A percentile compares a stretch with the other conserved stretches of the same genome.
Evolutionary conservation across 2,888 invertebrate genomes (phyloP).

Genomic region (Philonicus albiceps): DNA sequence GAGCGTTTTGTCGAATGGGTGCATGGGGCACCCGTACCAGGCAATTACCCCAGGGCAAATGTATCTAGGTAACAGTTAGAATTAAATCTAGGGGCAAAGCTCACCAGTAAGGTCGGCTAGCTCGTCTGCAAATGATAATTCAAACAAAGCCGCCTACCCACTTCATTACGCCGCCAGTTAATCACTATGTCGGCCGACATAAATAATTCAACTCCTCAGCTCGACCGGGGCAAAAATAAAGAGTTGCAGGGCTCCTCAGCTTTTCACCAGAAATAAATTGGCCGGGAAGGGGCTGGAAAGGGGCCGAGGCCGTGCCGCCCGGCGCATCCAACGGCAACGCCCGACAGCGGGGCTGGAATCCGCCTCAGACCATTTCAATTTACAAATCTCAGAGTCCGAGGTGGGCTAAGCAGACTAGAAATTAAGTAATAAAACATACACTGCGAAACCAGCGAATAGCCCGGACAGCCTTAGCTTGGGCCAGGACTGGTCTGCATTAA

Average conservation of each 20-base stretch:
- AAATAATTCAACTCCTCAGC: conserved; percentile 32
- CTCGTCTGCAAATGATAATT: conserved; percentile 16
- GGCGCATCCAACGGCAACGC: not conserved
- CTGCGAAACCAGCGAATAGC: not conserved
- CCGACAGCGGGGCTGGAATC: not conserved
- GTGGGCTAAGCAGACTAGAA: conserved; percentile 36
- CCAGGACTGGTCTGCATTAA: conserved; percentile 13
- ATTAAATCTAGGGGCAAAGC: not conserved
- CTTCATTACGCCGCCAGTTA: conserved; percentile 35
- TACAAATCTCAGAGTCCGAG: conserved; percentile 41
- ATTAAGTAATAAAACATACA: conserved; percentile 47
- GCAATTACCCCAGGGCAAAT: not conserved
- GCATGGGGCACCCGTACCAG: not conserved
- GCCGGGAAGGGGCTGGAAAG: not conserved
- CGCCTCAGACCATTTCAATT: conserved; percentile 27
- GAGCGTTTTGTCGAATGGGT: not conserved
- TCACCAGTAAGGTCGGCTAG: not conserved
- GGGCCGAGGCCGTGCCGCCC: not conserved
- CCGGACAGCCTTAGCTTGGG: not conserved
- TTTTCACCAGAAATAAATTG: conserved; percentile 12
- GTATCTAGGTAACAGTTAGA: not conserved
- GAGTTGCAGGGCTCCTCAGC: not conserved
- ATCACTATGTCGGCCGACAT: conserved; percentile 7
- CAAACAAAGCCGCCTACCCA: conserved; percentile 16
- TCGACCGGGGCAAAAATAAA: not conserved